These are phyloP conservation scores for Gorsachius goisagi DNA, from an alignment of 2,113 vertebrate species.

Conservation along the genomic window DNA sequence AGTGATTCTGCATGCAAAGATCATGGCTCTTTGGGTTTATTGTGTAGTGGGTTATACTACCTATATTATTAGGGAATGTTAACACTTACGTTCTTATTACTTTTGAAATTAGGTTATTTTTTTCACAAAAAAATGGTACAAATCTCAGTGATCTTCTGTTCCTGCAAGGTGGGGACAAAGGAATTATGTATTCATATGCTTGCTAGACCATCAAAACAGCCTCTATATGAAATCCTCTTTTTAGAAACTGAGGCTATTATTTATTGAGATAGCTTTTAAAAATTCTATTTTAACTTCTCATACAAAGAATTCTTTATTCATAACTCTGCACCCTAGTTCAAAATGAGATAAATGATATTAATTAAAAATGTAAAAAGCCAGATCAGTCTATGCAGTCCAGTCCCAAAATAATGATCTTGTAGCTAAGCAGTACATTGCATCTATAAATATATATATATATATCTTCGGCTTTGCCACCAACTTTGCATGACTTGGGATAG, in stretches of 20 bases:
- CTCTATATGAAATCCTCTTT: background rate
- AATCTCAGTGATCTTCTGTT: background rate
- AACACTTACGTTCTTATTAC: background rate
- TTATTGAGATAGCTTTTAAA: background rate
- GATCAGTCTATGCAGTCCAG: background rate
- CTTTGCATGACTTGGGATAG: background rate
- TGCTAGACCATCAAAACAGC: background rate
- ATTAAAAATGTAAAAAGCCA: conserved; percentile 49
- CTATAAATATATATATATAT: background rate
- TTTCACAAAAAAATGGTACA: background rate
- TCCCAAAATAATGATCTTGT: conserved; percentile 24
- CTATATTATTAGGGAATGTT: background rate
- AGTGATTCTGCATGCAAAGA: background rate
- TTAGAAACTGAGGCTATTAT: background rate
- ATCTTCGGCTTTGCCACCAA: background rate
- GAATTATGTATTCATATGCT: background rate
- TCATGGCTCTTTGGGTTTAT: background rate
- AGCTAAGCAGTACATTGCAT: background rate
- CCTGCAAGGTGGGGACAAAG: background rate
- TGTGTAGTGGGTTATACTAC: background rate
- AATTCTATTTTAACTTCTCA: conserved; percentile 39
- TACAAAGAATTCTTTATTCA: background rate
- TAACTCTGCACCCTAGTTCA: background rate
- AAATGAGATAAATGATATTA: conserved; percentile 40
- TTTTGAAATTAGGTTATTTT: background rate